Evolutionary conservation across 1,140 invertebrate genomes (phyloP).

Genomic region (Sycophila sp.): DNA sequence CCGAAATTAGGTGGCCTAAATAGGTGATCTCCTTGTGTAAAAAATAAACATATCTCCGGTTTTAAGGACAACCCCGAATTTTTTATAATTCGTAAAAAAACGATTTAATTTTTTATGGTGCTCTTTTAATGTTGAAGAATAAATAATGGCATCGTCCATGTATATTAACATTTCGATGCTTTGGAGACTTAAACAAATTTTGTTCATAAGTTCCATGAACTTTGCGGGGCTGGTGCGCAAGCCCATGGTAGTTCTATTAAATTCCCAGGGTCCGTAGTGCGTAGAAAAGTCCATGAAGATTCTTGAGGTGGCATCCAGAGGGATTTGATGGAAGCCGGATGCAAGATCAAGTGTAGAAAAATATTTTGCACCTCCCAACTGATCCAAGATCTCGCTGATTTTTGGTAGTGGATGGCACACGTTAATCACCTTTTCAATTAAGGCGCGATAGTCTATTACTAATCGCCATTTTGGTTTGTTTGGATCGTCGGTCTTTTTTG

Average conservation of each 20-base stretch:
- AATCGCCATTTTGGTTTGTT: conserved; percentile 46
- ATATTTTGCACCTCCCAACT: conserved; percentile 29
- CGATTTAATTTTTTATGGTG: background rate
- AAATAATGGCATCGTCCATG: conserved; percentile 17
- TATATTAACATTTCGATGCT: background rate
- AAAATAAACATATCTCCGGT: background rate
- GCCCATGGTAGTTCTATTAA: background rate
- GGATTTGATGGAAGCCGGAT: conserved; percentile 22
- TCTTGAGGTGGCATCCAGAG: background rate
- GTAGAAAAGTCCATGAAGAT: background rate
- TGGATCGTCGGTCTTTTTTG: conserved; percentile 55
- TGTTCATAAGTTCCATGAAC: background rate
- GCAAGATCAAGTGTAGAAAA: conserved; percentile 39
- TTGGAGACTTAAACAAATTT: background rate
- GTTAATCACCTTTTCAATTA: conserved; percentile 38
- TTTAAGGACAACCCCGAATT: background rate
- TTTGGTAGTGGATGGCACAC: conserved; percentile 39
- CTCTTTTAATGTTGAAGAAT: background rate
- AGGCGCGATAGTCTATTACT: conserved; percentile 40
- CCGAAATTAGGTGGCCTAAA: background rate
- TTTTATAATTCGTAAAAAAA: background rate
- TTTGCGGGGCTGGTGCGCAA: background rate
- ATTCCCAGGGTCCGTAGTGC: conserved; percentile 1
- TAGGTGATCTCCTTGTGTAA: background rate
- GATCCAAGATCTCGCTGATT: conserved; percentile 40